These are phyloP conservation scores for Eupithecia tripunctaria DNA, from an alignment of 2,888 invertebrate species.

Conservation along the genomic window DNA sequence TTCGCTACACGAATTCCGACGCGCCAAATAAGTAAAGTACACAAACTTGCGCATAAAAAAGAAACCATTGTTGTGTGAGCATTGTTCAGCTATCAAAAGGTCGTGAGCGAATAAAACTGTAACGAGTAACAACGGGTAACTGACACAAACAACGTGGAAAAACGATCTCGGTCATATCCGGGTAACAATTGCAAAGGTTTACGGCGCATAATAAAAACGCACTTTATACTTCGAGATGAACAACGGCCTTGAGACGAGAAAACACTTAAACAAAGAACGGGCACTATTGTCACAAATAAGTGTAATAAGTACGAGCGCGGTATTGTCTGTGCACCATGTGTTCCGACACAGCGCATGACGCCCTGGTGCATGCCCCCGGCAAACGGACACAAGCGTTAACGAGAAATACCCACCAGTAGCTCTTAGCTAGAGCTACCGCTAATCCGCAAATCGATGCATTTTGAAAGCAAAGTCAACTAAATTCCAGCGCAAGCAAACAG, in stretches of 20 bases:
- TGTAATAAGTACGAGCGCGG: slow-evolving; percentile 25
- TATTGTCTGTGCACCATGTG: slow-evolving; percentile 47
- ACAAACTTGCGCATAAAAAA: slow-evolving; percentile 7
- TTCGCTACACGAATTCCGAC: slow-evolving; percentile 18
- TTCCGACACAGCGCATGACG: slow-evolving; percentile 56
- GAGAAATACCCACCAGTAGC: slow-evolving; percentile 32
- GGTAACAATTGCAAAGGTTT: slow-evolving; percentile 40
- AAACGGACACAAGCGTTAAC: not conserved
- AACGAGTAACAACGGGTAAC: slow-evolving; percentile 33
- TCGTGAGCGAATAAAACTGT: slow-evolving; percentile 25
- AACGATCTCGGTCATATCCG: slow-evolving; percentile 43
- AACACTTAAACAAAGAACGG: slow-evolving; percentile 68
- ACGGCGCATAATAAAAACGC: slow-evolving; percentile 48
- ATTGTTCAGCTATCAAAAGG: slow-evolving; percentile 23
- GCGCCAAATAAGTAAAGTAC: slow-evolving; percentile 13
- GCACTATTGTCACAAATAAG: slow-evolving; percentile 54
- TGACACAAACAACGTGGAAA: slow-evolving; percentile 35
- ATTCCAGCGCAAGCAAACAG: slow-evolving; percentile 50
- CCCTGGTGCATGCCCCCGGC: slow-evolving; percentile 69
- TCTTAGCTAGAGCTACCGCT: slow-evolving; percentile 32
- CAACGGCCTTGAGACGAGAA: slow-evolving; percentile 68
- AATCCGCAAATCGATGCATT: slow-evolving; percentile 45
- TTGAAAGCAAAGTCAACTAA: slow-evolving; percentile 56
- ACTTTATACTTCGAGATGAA: slow-evolving; percentile 49
- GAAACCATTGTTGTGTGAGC: slow-evolving; percentile 6